Evolutionary conservation across 92 coral and sea anemone genomes (phyloP), one percentile per base, ranked within the genome.

Genomic region (Diadumene lineata): DNA sequence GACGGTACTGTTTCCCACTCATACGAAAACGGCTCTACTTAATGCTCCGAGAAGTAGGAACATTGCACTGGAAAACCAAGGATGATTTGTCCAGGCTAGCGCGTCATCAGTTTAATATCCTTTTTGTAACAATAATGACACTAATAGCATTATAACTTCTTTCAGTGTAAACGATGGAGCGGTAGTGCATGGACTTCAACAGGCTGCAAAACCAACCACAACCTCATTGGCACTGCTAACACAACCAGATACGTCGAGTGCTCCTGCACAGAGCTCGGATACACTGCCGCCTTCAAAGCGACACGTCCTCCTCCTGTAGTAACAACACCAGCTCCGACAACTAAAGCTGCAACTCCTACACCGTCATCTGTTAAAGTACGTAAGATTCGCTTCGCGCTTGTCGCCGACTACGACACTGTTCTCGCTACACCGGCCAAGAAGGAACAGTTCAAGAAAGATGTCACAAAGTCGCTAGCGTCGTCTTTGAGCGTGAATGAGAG

Each of bases 191-290:
- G 76, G 76, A 29, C 76, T 1, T 9, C 57, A 34, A 56, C 48
- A 21, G 34, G 55, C 31, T 56, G 77, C 19, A 62, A 29, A 27
- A 72, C 67, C 0, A 72, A 56, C 15, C 77, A 70, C 46, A 60
- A 71, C 34, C 25, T 78, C 0, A 61, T 87, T 60, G 58, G 74
- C 13, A 57, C 48, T 8, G 79, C 31, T 1, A 83, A 87, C 65
- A 74, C 24, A 1, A 83, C 80, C 1, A 30, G 33, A 26, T 83
- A 79, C 50, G 85, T 87, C 3, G 81, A 87, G 31, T 87, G 92
- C 34, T 73, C 75, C 44, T 87, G 92, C 28, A 83, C 88, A 9
- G 21, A 75, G 38, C 74, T 79, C 28, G 86, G 92, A 0, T 83
- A 75, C 51, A 53, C 80, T 0, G 72, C 76, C 18, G 92, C 82